Conservation (phyloP, 2,888 invertebrate species). For the Agrenia bidenticulata region DNA sequence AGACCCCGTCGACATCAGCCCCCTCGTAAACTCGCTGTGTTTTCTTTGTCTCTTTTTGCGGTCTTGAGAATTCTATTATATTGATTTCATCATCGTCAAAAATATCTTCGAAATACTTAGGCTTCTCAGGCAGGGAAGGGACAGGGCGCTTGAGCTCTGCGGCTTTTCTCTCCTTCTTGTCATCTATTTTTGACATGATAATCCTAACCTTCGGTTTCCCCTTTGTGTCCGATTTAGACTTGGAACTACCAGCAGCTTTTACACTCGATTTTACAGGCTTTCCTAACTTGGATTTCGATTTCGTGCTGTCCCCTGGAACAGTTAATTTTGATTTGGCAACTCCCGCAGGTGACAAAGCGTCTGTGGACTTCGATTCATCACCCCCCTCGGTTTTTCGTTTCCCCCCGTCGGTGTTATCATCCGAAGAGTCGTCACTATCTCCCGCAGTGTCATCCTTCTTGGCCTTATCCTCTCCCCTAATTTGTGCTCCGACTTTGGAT, state of each 20-base stretch:
- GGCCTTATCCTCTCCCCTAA: background rate
- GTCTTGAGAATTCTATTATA: slow-evolving; percentile 5
- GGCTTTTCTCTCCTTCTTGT: no score
- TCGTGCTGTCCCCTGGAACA: no score
- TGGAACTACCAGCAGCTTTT: no score
- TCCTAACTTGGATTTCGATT: no score
- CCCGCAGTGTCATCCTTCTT: background rate
- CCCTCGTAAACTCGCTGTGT: slow-evolving; percentile 23
- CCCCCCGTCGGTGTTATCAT: background rate
- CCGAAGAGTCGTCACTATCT: background rate
- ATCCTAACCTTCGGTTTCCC: no score
- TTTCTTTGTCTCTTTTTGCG: slow-evolving; percentile 5
- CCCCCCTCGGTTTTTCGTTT: background rate
- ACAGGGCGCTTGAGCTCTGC: no score
- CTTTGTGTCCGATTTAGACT: no score
- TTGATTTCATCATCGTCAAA: slow-evolving; percentile 7
- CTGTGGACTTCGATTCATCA: no score
- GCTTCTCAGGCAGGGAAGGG: background rate
- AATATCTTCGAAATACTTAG: background rate
- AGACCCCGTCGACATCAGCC: slow-evolving; percentile 30
- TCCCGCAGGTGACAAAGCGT: no score
- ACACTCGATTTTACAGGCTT: no score
- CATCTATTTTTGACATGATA: no score
- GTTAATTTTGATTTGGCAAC: no score
- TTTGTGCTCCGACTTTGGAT: slow-evolving; percentile 10